Percentiles rank a stretch among this genome's conserved stretches.
phyloP scores from a whole-genome alignment of 2,888 invertebrate species.

The Erebia ligea region DNA sequence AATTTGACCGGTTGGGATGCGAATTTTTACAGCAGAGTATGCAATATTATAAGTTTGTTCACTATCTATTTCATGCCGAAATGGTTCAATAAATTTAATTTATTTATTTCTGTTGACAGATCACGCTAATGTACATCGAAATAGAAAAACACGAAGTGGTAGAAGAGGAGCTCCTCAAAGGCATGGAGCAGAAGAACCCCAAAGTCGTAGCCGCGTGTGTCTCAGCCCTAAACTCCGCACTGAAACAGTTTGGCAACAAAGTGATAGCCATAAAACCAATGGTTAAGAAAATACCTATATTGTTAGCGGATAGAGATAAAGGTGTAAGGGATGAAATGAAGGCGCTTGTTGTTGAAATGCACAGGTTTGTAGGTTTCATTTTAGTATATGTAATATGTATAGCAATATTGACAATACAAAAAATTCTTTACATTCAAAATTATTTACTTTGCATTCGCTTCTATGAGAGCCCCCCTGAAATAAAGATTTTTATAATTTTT shows the following conservation, averaged over 20 bases:
- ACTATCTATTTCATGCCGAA: too few relatives aligned
- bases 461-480: too few relatives aligned
- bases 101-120: conserved; percentile 81
- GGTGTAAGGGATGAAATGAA: conserved; percentile 96
- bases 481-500: too few relatives aligned
- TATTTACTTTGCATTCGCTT: too few relatives aligned
- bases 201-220: conserved; percentile 96
- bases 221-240: conserved; percentile 87
- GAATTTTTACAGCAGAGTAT: too few relatives aligned
- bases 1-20: too few relatives aligned
- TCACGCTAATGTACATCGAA: conserved; percentile 96
- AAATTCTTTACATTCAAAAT: too few relatives aligned
- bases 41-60: too few relatives aligned
- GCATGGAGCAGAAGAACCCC: conserved; percentile 97
- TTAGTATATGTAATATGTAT: too few relatives aligned
- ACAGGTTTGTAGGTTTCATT: conserved; percentile 77
- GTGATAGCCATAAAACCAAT: conserved; percentile 94
- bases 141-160: conserved; percentile 97
- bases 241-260: conserved; percentile 96
- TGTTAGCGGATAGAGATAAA: conserved; percentile 96
- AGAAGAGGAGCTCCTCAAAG: conserved; percentile 95
- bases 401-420: too few relatives aligned
- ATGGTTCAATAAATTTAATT: neutral
- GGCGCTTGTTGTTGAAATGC: conserved; percentile 95
- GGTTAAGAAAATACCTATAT: conserved; percentile 92